These are phyloP conservation scores for Notospermus geniculatus DNA, from an alignment of 1,140 invertebrate genomes.

Conservation along the genomic window DNA sequence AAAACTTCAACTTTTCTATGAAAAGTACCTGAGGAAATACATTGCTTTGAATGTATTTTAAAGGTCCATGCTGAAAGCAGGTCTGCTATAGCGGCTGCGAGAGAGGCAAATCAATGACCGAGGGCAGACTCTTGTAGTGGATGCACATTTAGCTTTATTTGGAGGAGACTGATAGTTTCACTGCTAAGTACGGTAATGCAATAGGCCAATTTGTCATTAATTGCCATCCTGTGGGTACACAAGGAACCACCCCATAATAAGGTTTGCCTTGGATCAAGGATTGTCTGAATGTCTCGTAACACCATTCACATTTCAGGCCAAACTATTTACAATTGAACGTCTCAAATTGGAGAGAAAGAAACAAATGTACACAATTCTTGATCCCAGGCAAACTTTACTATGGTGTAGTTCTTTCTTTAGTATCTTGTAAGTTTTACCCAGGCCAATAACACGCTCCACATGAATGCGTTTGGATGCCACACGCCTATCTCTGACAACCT, in stretches of 20 bases:
- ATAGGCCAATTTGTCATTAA: background rate
- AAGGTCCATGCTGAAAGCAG: background rate
- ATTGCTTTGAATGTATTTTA: background rate
- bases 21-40: background rate
- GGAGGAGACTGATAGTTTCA: background rate
- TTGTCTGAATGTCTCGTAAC: background rate
- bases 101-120: background rate
- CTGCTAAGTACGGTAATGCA: background rate
- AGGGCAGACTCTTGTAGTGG: background rate
- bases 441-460: slow-evolving; percentile 25
- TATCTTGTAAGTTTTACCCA: slow-evolving; percentile 25
- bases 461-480: slow-evolving; percentile 24
- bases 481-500: slow-evolving; percentile 21
- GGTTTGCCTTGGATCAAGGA: background rate
- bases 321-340: slow-evolving; percentile 22
- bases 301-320: slow-evolving; percentile 8
- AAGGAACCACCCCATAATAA: slow-evolving; percentile 1
- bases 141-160: background rate
- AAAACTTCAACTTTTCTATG: background rate
- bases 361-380: slow-evolving; percentile 21
- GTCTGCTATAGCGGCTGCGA: too few relatives aligned
- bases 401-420: slow-evolving; percentile 14
- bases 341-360: slow-evolving; percentile 22
- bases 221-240: background rate
- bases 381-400: slow-evolving; percentile 14